Base-by-base conservation (phyloP, 1,140 invertebrate species). In the Plutomurus gul region DNA sequence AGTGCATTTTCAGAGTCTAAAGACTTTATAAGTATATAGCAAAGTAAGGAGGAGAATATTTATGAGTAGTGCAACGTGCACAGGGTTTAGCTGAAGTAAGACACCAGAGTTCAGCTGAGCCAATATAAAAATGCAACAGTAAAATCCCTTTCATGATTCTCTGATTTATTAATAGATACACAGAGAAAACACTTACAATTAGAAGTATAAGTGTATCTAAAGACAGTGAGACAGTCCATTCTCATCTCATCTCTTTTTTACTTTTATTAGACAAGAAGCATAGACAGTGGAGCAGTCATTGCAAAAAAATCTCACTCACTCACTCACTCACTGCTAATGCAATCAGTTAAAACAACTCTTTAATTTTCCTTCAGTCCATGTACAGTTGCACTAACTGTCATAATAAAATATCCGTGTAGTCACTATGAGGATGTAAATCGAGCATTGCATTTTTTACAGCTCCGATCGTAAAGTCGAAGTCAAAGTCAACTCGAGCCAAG, bases 131-230 rank as follows among this genome's bases (percentile, higher is more conserved):
- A 65, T 33, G 56, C 18, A 65, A 65, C 56, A 36, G 56, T 65
- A 33, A 65, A 65, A 65, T 13, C 56, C 11, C 27, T 65, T 33
- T 33, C 13, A 65, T 33, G 27, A n/a, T 65, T 27, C 8, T 65
- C 56, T 33, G 56, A 65, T 65, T 65, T 65, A 65, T 65, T 65
- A 65, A 65, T 65, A 65, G 56, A 65, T 65, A 49, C 37, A 7
- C 6, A 39, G 37, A 65, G 27, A 7, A 25, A 30, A 27, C 10
- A 27, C 20, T 56, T 11, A 1, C 49, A 56, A 0, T 7, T 27
- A 25, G 22, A 10, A 7, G 25, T 30, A 25, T 43, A 43, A 3
- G 39, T 13, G n/a, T 13, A 3, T 13, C 10, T 13, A 43, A 43
- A 43, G 39, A 7, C n/a, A 7, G 7, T 43, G 39, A 13, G 39